Evolutionary conservation across 2,888 invertebrate genomes (phyloP), one percentile per base, ranked within the genome.

Genomic region (Mechanitis mazaeus): DNA sequence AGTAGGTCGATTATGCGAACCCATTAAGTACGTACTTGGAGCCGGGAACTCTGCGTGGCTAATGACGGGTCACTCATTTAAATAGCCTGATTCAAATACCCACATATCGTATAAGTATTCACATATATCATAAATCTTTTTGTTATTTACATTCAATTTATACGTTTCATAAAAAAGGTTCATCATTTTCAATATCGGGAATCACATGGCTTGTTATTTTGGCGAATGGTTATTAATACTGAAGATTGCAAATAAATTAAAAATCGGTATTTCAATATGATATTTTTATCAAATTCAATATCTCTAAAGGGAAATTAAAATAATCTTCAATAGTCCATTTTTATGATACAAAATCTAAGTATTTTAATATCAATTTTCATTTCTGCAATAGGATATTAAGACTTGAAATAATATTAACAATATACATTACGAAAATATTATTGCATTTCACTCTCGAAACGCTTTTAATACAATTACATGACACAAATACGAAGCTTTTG

Each of bases 11-110:
- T 86, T 86, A 87, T 86, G 79, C 80, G 83, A 79, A 76, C 75
- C 81, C 79, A 82, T 85, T 81, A 79, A 78, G 77, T 74, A 76
- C 75, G 80, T 76, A 77, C 76, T 79, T 75, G 75, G 73, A 74
- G 74, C 74, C 75, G 76, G 76, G 75, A 73, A 73, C 75, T 72
- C 68, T 75, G 76, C 78, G 75, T 74, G 74, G 80, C 83, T 87
- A 86, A 88, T 89, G 86, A 86, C 81, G 84, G 84, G 83, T 80
- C 82, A 80, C 87, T 85, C 84, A 89, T 88, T 88, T 84, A 87
- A 87, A 89, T 86, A 80, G 81, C 82, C 82, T 81, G 76, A 75
- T 84, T 83, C 76, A 75, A 73, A 72, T 77, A 75, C 78, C 82
- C 80, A 78, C 71, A 72, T 80, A 78, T 80, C 74, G 72, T 74